These are phyloP conservation scores for Penaeus indicus DNA, from an alignment of 1,140 invertebrate genomes.

Conservation along the genomic window DNA sequence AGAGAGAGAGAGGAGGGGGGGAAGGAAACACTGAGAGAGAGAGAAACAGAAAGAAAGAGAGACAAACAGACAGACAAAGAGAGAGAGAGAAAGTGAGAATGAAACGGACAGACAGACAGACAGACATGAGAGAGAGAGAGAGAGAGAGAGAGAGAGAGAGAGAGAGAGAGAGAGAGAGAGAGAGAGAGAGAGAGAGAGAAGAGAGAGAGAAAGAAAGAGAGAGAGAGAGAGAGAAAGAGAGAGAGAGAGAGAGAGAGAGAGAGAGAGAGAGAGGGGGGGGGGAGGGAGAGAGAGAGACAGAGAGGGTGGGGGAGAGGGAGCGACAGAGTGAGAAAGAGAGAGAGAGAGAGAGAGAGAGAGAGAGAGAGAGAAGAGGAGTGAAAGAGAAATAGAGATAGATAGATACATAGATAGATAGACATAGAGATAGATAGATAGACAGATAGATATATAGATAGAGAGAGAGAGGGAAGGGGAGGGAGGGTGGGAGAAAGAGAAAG, in stretches of 20 bases:
- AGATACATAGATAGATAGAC: background rate
- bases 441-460: background rate
- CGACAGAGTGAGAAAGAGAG: no score
- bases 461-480: background rate
- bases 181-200: constrained; percentile 13
- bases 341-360: background rate
- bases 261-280: background rate
- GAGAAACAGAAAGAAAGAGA: background rate
- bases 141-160: no score
- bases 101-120: no score
- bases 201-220: background rate
- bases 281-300: background rate
- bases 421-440: no score
- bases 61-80: no score
- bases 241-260: background rate
- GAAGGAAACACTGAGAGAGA: background rate
- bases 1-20: background rate
- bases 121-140: no score
- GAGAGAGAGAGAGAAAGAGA: background rate
- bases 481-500: background rate
- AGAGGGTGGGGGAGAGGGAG: background rate
- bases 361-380: background rate
- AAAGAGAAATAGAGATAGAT: no score
- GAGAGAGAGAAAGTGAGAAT: no score
- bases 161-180: background rate